Percentiles rank a stretch among this genome's conserved stretches.
These are phyloP conservation scores for Eolophus roseicapilla DNA, from an alignment of 2,113 vertebrate species.

Conservation along the genomic window DNA sequence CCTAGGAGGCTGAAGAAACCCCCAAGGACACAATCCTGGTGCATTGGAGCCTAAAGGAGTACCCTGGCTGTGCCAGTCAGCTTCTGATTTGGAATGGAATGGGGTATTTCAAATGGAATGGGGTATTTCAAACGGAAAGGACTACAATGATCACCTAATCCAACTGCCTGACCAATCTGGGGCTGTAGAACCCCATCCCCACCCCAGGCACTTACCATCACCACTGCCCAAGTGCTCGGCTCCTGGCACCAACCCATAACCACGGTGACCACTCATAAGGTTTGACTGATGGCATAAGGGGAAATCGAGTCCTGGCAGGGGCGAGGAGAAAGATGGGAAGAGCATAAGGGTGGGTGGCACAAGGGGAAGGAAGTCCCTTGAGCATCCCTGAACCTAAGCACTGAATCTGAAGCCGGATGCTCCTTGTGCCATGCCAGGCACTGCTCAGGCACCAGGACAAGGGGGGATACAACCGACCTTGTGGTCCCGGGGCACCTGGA, in stretches of 20 bases:
- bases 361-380: neutral
- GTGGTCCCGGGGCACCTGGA: constrained; percentile 24
- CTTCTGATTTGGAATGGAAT: neutral
- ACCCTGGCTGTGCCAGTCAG: neutral
- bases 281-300: constrained; percentile 86
- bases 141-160: neutral
- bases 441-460: neutral
- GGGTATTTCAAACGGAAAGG: neutral
- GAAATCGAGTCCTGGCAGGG: constrained; percentile 79
- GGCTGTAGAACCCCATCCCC: neutral
- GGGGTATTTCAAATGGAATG: neutral
- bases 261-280: constrained; percentile 79
- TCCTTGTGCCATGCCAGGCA: fast-evolving
- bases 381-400: neutral
- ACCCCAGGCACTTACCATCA: constrained; percentile 78
- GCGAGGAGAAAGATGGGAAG: neutral
- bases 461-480: constrained; percentile 62
- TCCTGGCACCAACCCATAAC: constrained; percentile 75
- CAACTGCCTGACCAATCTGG: neutral
- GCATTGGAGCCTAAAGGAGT: neutral
- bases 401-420: no score
- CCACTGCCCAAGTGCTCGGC: constrained; percentile 76
- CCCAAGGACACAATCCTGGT: neutral
- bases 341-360: neutral
- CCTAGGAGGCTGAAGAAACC: neutral